Evolutionary conservation across 2,797 vertebrate species (phyloP), one percentile per base, ranked within the genome.

Genomic region (Clamator glandarius): DNA sequence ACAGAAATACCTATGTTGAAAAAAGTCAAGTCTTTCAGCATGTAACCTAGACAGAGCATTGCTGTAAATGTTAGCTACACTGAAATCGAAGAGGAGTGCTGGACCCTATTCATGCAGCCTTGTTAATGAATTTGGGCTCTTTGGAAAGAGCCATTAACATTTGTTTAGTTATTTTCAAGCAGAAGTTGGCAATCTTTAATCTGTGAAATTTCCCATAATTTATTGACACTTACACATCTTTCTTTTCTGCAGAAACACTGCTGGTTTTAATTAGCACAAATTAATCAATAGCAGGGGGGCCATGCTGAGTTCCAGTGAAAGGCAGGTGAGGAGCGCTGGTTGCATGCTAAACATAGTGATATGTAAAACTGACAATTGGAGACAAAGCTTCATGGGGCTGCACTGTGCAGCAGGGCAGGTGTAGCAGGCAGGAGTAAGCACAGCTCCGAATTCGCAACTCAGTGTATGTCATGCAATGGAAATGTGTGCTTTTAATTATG

Each of bases 261-360:
- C 94, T 94, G 96, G 84, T 96, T 97, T 97, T 97, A 97, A 98
- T 97, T 97, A 97, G 96, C 25, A 2, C 92, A 97, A 97, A 97
- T 98, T 96, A 98, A 97, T 97, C 97, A 96, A 97, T 97, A 97
- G 96, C 92, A 69, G 96, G 94, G 95, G 91, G 97, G 80, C 92
- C 95, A 84, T 4, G 88, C 94, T 96, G 97, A 33, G 92, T 90
- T 96, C 91, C 95, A 95, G 92, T 35, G 80, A 82, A 87, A 92
- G 90, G 95, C 97, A 97, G 97, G 97, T 97, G 96, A 96, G 93
- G 76, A 94, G 93, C 5, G 20, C 94, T 6, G 63, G 87, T 75
- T 90, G 96, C 96, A 96, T 93, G 92, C 85, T 95, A 93, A 97
- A 96, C 96, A 97, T 39, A 42, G 88, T 10, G 74, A 85, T 73